Evolutionary conservation across 2,888 invertebrate species (phyloP).

Genomic region (Cryptus armator): DNA sequence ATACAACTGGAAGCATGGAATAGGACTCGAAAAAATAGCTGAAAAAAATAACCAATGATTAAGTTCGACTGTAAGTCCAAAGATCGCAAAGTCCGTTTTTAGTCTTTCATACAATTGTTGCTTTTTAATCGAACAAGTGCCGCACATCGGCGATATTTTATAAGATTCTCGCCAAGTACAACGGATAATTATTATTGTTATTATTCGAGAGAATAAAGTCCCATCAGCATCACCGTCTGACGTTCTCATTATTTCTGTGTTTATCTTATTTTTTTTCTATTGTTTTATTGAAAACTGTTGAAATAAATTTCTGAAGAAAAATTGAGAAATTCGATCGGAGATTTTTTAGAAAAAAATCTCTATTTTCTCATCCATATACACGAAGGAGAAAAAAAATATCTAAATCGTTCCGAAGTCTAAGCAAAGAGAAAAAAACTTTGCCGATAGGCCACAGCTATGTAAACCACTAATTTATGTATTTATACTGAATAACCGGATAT

Average conservation of each 20-base stretch:
- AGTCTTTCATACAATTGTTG: neutral
- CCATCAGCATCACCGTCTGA: neutral
- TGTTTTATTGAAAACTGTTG: neutral
- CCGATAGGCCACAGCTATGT: no score
- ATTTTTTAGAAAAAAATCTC: no score
- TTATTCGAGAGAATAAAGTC: constrained; percentile 16
- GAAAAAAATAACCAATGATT: neutral
- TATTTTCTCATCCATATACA: no score
- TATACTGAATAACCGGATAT: neutral
- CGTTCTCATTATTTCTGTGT: constrained; percentile 22
- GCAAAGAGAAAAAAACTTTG: no score
- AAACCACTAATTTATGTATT: no score
- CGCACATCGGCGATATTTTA: neutral
- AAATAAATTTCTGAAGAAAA: neutral
- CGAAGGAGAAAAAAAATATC: no score
- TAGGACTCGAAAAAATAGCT: neutral
- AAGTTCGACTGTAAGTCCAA: neutral
- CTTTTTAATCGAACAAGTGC: neutral
- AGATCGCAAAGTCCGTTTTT: neutral
- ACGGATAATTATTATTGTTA: neutral
- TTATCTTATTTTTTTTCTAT: neutral
- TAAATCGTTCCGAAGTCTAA: no score
- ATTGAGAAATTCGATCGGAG: no score
- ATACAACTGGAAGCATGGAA: neutral
- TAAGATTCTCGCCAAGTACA: neutral